Evolutionary conservation across 2,113 vertebrate genomes (phyloP).

Genomic region (Psittacus erithacus): DNA sequence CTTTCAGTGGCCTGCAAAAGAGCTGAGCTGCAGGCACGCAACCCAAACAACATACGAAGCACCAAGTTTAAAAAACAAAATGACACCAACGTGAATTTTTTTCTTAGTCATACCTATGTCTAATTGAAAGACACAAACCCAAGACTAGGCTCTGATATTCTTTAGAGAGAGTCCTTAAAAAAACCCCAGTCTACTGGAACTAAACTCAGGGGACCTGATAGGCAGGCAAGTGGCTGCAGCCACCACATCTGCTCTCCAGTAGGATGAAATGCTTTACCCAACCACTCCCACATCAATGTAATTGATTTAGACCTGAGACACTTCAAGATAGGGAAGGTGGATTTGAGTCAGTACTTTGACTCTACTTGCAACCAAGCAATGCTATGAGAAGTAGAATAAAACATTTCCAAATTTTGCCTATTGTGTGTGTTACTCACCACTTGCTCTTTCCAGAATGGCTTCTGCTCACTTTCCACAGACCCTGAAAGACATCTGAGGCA

Average conservation of each 20-base stretch:
- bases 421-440: not conserved
- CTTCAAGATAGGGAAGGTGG: not conserved
- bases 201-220: not conserved
- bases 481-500: not conserved
- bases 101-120: not conserved
- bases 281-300: not conserved
- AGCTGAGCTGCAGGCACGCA: not conserved
- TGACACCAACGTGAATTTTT: accelerated
- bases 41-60: not conserved
- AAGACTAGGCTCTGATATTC: not conserved
- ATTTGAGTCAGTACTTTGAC: not conserved
- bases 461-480: not conserved
- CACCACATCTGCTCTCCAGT: not conserved
- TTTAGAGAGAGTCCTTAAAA: not conserved
- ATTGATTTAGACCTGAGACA: not conserved
- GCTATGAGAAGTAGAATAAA: not conserved
- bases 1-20: not conserved
- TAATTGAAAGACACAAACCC: not conserved
- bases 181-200: not conserved
- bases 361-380: not conserved
- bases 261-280: not conserved
- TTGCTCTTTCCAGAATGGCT: not conserved
- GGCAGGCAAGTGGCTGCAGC: not conserved
- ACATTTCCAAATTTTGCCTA: not conserved
- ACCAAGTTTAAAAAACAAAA: not conserved